Base-by-base conservation (phyloP, 1,140 invertebrate species). In the Meloidogyne floridensis region DNA sequence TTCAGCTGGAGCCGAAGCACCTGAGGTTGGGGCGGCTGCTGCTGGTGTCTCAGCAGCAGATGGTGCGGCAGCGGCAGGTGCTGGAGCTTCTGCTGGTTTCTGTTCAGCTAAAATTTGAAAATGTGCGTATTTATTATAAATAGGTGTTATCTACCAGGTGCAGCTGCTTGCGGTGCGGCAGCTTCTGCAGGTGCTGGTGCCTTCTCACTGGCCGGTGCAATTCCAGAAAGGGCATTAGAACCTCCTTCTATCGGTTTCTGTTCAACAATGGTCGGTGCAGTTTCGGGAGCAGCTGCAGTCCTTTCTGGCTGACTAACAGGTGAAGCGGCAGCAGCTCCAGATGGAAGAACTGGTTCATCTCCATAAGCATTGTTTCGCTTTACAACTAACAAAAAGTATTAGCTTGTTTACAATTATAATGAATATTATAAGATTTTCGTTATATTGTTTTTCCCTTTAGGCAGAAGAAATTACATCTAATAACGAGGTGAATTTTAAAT, bases 351-450 rank as follows among this genome's bases (percentile, higher is more conserved):
- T 18, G 70, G 75, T n/a, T 76, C 81, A 32, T 76, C 77, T 47
- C 81, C 81, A 65, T 82, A 76, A 59, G 77, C 75, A 47, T 82
- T 77, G 20, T 77, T 70, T 43, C 76, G 15, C 47, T 77, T 82
- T 18, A 79, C 77, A 8, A 79, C 77, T 79, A 18, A 65, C 42
- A 71, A 79, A 54, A 5, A 32, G 6, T 15, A 5, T n/a, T 13
- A 54, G 18, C 7, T 51, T 54, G 6, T 20, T 6, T 6, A 7
- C 20, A 74, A 74, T n/a, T 51, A 20, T 5, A 20, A 15, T 53
- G 11, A 13, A 5, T 32, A 32, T 32, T 32, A 32, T 32, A 32
- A 32, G 0, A 32, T 32, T 32, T 1, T 32, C 32, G 32, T 32
- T 32, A 32, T 32, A 32, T 32, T 32, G 1, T 32, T 32, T 32